Percentiles rank a stretch among this genome's conserved stretches.
Evolutionary conservation across 2,888 invertebrate species (phyloP).

Genomic region (Drosophila limbata): DNA sequence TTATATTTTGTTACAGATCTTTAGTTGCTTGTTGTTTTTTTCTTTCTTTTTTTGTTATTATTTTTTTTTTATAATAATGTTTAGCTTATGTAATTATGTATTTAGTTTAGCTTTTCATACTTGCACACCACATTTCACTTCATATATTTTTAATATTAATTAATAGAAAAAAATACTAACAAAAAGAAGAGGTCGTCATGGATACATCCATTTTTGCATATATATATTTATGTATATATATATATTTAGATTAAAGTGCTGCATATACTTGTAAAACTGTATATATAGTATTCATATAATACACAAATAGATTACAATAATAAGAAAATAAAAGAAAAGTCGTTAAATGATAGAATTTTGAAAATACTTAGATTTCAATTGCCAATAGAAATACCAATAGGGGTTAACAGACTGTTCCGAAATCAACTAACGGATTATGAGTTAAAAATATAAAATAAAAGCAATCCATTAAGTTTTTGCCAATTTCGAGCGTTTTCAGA

Average conservation of each 20-base stretch:
- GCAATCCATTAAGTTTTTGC: neutral
- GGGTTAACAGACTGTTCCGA: neutral
- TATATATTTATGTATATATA: slow-evolving; percentile 20
- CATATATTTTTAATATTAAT: slow-evolving; percentile 69
- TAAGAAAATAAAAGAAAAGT: neutral
- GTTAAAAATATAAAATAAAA: neutral
- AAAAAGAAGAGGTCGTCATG: slow-evolving; percentile 76
- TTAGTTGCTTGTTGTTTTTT: slow-evolving; percentile 47
- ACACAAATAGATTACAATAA: slow-evolving; percentile 32
- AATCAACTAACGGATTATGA: neutral
- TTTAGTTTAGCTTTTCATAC: slow-evolving; percentile 55
- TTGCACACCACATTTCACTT: slow-evolving; percentile 45
- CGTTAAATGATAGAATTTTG: neutral
- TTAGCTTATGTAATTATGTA: slow-evolving; percentile 53
- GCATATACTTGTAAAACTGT: slow-evolving; percentile 30
- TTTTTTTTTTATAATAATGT: slow-evolving; percentile 13
- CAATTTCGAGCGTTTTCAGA: neutral
- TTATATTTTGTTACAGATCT: slow-evolving; percentile 57
- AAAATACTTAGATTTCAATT: neutral
- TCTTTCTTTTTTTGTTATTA: slow-evolving; percentile 38
- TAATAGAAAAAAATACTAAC: slow-evolving; percentile 77
- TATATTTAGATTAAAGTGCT: slow-evolving; percentile 29
- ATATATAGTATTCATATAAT: slow-evolving; percentile 44
- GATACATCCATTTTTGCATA: slow-evolving; percentile 59
- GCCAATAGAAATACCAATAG: slow-evolving; percentile 1